Conservation (phyloP, 2,113 vertebrate species). For the Peromyscus maniculatus region DNA sequence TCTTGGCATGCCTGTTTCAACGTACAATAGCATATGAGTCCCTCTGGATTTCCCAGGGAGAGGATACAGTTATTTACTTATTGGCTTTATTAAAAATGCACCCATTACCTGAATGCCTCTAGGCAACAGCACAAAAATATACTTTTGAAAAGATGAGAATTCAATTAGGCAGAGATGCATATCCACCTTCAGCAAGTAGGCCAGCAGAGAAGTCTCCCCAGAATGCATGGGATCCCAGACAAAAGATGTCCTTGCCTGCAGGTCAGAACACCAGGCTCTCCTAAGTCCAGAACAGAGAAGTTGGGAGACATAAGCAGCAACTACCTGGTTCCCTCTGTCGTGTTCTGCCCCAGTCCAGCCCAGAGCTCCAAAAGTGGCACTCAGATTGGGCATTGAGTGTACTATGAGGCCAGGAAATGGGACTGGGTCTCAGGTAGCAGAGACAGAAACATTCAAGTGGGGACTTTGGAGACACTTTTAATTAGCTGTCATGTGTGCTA, state of each 20-base stretch:
- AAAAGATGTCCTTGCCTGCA: fast-evolving
- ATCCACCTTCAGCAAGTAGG: background rate
- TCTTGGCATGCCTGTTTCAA: background rate
- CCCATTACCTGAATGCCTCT: constrained; percentile 77
- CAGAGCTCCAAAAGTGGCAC: background rate
- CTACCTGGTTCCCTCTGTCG: background rate
- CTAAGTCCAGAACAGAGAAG: background rate
- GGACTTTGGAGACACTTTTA: background rate
- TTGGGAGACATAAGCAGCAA: fast-evolving
- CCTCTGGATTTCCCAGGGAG: constrained; percentile 58
- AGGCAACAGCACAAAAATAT: constrained; percentile 70
- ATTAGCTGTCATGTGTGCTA: background rate
- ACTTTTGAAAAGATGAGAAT: constrained; percentile 61
- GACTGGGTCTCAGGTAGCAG: background rate
- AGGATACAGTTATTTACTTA: constrained; percentile 72
- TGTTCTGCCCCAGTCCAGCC: background rate
- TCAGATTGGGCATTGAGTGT: background rate
- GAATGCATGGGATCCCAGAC: background rate
- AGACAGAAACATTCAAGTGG: background rate
- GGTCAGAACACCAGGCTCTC: background rate
- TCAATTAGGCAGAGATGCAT: constrained; percentile 59
- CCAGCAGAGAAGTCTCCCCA: background rate
- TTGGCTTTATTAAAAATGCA: constrained; percentile 76
- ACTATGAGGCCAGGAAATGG: background rate
- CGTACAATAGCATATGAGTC: constrained; percentile 21